These are phyloP conservation scores for Natrix natrix DNA, from an alignment of 2,797 vertebrate genomes.

Conservation along the genomic window DNA sequence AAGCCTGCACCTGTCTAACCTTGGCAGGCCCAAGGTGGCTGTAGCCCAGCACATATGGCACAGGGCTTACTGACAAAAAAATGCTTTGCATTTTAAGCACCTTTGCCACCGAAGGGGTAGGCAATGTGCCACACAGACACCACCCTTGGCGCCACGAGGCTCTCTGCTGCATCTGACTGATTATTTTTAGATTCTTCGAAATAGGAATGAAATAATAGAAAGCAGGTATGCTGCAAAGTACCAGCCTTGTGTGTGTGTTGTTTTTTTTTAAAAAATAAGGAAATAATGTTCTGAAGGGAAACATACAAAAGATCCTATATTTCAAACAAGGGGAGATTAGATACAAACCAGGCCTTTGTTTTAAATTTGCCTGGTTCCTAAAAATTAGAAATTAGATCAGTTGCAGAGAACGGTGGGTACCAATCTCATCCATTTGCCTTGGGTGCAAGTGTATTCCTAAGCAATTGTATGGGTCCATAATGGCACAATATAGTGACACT, in stretches of 20 bases:
- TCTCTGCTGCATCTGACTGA: background rate
- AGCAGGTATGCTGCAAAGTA: background rate
- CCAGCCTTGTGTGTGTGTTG: background rate
- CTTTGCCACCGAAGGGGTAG: background rate
- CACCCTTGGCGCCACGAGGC: background rate
- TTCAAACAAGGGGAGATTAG: background rate
- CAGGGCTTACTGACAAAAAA: background rate
- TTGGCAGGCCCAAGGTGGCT: background rate
- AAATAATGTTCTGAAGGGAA: background rate
- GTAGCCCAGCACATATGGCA: background rate
- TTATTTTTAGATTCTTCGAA: background rate
- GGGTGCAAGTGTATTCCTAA: background rate
- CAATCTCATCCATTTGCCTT: background rate
- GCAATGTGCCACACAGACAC: background rate
- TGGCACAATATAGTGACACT: background rate
- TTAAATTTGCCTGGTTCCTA: background rate
- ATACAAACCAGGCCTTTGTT: background rate
- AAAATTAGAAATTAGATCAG: background rate
- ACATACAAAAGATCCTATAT: background rate
- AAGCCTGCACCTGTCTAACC: background rate
- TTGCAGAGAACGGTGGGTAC: background rate
- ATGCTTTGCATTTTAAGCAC: background rate
- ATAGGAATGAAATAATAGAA: background rate
- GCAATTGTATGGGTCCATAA: background rate
- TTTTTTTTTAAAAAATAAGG: too few relatives aligned